phyloP scores from a whole-genome alignment of 2,797 vertebrate genomes.

The Decapterus maruadsi region DNA sequence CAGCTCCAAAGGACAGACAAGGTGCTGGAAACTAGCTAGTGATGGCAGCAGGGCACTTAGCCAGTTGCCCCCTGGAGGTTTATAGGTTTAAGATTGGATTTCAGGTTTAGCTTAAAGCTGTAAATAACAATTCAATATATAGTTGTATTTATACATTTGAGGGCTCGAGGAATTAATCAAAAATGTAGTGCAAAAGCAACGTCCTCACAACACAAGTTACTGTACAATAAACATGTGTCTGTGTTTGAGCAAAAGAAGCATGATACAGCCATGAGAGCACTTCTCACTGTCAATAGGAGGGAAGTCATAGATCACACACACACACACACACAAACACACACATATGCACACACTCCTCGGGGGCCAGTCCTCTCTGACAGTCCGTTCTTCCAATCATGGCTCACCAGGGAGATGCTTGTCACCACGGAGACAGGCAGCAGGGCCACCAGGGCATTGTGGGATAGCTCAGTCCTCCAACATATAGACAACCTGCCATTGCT shows the following conservation, averaged over 20 bases:
- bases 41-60: neutral
- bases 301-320: constrained; percentile 34
- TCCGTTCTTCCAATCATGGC: constrained; percentile 66
- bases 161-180: neutral
- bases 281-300: constrained; percentile 28
- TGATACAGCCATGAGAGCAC: constrained; percentile 13
- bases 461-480: constrained; percentile 66
- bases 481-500: constrained; percentile 77
- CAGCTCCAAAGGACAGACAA: neutral
- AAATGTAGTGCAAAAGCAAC: neutral
- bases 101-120: neutral
- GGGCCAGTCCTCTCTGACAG: constrained; percentile 53
- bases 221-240: neutral
- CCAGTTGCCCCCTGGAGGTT: too few relatives aligned
- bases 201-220: neutral
- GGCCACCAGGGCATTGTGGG: constrained; percentile 70
- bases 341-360: neutral
- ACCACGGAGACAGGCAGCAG: constrained; percentile 67
- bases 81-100: too few relatives aligned
- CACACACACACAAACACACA: constrained; percentile 14
- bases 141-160: neutral
- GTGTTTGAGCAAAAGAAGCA: neutral
- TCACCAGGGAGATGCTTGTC: constrained; percentile 68
- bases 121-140: too few relatives aligned
- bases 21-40: neutral